Percentiles rank a stretch among this genome's conserved stretches.
Evolutionary conservation across 2,113 vertebrate genomes (phyloP).

Genomic region (Dicrurus megarhynchus): DNA sequence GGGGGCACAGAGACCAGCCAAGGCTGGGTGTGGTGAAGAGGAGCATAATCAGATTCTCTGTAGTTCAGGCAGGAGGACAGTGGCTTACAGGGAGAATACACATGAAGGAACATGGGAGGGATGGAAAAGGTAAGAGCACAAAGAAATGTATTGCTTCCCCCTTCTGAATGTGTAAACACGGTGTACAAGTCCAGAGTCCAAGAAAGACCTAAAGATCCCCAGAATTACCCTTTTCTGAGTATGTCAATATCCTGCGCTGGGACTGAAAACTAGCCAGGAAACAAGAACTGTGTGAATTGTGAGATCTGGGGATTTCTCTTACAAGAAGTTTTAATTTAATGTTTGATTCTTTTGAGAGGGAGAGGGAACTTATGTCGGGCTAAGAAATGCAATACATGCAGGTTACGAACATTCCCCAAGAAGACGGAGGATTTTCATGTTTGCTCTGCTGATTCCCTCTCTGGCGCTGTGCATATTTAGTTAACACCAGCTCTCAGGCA

Average conservation of each 20-base stretch:
- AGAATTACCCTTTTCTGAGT: not conserved
- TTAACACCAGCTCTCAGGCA: not conserved
- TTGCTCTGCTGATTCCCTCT: not conserved
- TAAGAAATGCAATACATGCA: not conserved
- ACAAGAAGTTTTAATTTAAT: slow-evolving; percentile 14
- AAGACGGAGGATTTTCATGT: slow-evolving; percentile 14
- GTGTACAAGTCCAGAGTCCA: not conserved
- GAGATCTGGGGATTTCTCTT: not conserved
- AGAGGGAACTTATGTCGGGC: not conserved
- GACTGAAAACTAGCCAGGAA: not conserved
- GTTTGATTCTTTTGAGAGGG: not conserved
- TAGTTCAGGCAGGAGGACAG: not conserved
- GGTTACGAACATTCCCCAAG: not conserved
- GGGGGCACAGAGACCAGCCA: not conserved
- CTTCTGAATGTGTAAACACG: not conserved
- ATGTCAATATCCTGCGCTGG: not conserved
- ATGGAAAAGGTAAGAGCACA: not conserved
- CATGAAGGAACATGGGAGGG: not conserved
- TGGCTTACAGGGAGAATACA: accelerated
- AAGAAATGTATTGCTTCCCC: not conserved
- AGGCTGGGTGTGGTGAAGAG: not conserved
- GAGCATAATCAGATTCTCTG: not conserved
- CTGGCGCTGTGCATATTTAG: not conserved
- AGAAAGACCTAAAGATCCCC: not conserved
- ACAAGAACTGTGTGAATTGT: not conserved